phyloP scores from a whole-genome alignment of 2,797 vertebrate species.

The Gouania willdenowi region DNA sequence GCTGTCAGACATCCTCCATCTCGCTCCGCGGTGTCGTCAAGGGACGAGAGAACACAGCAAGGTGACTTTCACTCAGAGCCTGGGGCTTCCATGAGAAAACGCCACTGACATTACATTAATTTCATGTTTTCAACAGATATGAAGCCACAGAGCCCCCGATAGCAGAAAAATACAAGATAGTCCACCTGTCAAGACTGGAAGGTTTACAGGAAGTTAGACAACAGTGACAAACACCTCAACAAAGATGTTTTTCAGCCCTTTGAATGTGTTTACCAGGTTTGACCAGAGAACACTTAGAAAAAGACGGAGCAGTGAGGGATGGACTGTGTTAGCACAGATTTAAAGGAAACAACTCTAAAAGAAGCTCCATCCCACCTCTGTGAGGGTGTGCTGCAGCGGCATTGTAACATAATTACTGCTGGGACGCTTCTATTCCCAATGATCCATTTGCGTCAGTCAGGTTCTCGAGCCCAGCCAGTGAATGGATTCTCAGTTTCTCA shows the following conservation, averaged over 20 bases:
- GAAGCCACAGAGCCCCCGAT: conserved; percentile 50
- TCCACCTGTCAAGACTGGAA: conserved; percentile 35
- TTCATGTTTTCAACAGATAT: conserved; percentile 70
- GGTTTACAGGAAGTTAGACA: conserved; percentile 41
- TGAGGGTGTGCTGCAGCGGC: conserved; percentile 72
- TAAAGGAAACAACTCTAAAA: conserved; percentile 68
- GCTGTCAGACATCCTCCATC: conserved; percentile 70
- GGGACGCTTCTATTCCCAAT: conserved; percentile 83
- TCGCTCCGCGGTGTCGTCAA: conserved; percentile 68
- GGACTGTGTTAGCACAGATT: conserved; percentile 64
- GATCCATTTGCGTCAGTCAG: conserved; percentile 84
- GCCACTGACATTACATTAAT: conserved; percentile 75
- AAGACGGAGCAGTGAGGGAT: conserved; percentile 12
- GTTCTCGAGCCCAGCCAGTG: conserved; percentile 78
- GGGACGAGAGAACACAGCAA: conserved; percentile 71
- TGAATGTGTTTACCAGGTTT: conserved; percentile 21
- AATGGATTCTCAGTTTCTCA: conserved; percentile 84
- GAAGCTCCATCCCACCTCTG: conserved; percentile 71
- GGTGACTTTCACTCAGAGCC: conserved; percentile 80
- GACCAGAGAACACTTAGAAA: conserved; percentile 5
- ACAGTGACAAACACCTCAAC: conserved; percentile 54
- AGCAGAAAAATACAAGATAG: conserved; percentile 18
- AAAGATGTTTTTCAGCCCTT: conserved; percentile 50
- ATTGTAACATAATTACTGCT: conserved; percentile 84
- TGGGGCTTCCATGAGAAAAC: conserved; percentile 71